Conservation (phyloP, 2,797 vertebrate genomes). For the Macrochelys suwanniensis region DNA sequence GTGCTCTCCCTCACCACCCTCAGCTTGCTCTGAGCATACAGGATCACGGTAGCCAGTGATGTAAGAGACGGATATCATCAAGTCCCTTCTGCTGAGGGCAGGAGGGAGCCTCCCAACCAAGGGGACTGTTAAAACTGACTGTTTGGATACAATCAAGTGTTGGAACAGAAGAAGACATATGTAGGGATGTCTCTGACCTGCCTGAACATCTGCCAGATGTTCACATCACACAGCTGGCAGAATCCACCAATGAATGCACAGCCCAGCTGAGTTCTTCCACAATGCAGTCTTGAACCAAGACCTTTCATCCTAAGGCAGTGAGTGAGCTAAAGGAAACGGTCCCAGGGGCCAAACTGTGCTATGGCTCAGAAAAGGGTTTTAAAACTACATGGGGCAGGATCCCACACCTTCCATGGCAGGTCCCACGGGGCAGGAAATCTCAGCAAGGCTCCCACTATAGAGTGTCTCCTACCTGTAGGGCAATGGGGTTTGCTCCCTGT, state of each 20-base stretch:
- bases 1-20: too few relatives aligned
- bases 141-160: too few relatives aligned
- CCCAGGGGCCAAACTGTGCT: fast-evolving
- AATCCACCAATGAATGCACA: fast-evolving
- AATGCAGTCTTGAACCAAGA: neutral
- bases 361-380: neutral
- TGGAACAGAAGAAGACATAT: neutral
- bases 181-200: neutral
- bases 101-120: too few relatives aligned
- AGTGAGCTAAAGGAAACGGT: neutral
- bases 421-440: neutral
- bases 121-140: too few relatives aligned
- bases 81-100: neutral
- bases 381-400: neutral
- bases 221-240: neutral
- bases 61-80: neutral
- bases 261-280: neutral
- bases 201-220: neutral
- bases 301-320: fast-evolving
- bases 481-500: neutral
- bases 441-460: neutral
- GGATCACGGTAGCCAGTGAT: neutral
- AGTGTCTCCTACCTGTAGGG: neutral
- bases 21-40: neutral
- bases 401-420: neutral